Evolutionary conservation across 2,888 invertebrate species (phyloP).

Genomic region (Melieria omissa): DNA sequence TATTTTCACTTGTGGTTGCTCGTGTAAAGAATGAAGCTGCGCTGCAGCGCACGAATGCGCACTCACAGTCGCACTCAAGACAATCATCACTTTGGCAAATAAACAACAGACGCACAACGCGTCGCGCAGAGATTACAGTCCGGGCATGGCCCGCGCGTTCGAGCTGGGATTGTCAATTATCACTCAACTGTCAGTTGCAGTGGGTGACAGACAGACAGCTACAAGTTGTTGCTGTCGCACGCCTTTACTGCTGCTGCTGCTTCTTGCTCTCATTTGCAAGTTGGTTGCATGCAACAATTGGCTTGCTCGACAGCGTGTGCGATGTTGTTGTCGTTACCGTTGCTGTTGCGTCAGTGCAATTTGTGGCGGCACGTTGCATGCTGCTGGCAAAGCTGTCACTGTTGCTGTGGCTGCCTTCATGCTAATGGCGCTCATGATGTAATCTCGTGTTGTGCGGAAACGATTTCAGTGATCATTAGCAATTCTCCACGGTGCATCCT

Average conservation of each 20-base stretch:
- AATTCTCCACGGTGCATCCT: conserved; percentile 10
- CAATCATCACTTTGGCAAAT: conserved; percentile 30
- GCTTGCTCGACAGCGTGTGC: neutral
- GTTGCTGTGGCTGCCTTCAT: neutral
- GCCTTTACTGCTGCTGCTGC: neutral
- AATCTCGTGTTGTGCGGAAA: conserved; percentile 15
- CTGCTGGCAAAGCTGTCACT: neutral
- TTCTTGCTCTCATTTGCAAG: neutral
- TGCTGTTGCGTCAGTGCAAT: neutral
- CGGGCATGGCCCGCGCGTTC: neutral
- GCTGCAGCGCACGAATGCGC: neutral
- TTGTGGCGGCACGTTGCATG: neutral
- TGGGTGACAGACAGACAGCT: conserved; percentile 13
- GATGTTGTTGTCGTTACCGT: neutral
- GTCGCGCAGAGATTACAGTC: neutral
- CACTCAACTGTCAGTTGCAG: conserved; percentile 8
- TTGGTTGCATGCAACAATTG: too few relatives aligned
- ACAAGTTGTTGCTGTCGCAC: conserved; percentile 9
- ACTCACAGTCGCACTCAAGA: conserved; percentile 11
- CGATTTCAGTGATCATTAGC: conserved; percentile 11
- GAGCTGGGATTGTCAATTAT: conserved; percentile 16
- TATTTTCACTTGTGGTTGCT: conserved; percentile 21
- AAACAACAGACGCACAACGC: conserved; percentile 15
- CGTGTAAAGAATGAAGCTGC: neutral
- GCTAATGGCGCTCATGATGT: conserved; percentile 12